Base-by-base conservation (phyloP, 2,888 invertebrate genomes). In the Cheiracanthium punctorium region DNA sequence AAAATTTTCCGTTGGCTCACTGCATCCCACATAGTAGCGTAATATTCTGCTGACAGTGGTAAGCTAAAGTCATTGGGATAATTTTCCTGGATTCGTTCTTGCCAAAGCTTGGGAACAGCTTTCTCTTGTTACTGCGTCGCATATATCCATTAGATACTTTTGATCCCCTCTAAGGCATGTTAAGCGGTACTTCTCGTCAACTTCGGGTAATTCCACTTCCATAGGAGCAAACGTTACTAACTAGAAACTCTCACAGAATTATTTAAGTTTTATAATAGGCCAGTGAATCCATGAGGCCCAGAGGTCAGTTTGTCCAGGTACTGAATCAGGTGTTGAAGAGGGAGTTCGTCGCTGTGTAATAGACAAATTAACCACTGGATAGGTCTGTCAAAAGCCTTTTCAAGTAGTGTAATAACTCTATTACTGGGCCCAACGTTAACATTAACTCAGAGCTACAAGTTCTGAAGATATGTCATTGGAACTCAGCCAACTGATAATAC, bases 311-410 rank as follows among this genome's bases (percentile, higher is more conserved):
- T 76, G 65, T 82, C 77, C 30, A 85, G 72, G 43, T 86, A 52
- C 43, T 73, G 76, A 24, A 88, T 30, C 58, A 88, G 73, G 65
- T 80, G 79, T 32, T 70, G 80, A 24, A 88, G 71, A 67, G 70
- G 48, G 37, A 88, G 80, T 32, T 88, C 75, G 70, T 74, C 85
- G 33, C 69, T 58, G 73, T 73, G 82, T 32, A 84, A 52, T 65
- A 71, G 37, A 65, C 79, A 80, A 24, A 88, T 43, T 29, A 70
- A 33, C 87, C 43, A 79, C 1, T 80, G 88, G 48, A 84, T 7
- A 43, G 71, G 80, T 73, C 75, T 88, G 7, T 79, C 37, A 37
- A 88, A 43, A 43, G 64, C 58, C 48, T 80, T 52, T 41, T 88
- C 88, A 29, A 88, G 17, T 43, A 73, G 52, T 72, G 75, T 24